A percentile compares a stretch with the other conserved stretches of the same genome.
phyloP scores from a whole-genome alignment of 30 jellyfish, hydroid and myxozoan genomes.

The Aurelia coerulea region DNA sequence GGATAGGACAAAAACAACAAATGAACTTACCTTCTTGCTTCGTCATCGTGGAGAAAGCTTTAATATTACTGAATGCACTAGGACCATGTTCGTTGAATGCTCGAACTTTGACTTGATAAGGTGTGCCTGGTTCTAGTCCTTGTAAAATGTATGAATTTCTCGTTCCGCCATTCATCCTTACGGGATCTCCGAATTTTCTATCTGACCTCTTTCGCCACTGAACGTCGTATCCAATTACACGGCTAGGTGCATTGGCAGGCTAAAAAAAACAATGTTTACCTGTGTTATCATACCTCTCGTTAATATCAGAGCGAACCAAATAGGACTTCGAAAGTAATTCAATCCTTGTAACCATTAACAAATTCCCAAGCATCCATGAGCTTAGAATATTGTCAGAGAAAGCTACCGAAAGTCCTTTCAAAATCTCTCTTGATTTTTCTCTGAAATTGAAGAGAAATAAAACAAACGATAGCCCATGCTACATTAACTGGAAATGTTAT shows the following conservation, averaged over 20 bases:
- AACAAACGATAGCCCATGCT: too few relatives aligned
- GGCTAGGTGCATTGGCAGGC: constrained; percentile 76
- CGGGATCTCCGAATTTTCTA: constrained; percentile 26
- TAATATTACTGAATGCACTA: constrained; percentile 65
- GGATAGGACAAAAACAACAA: constrained; percentile 12
- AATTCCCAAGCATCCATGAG: too few relatives aligned
- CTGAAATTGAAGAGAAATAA: too few relatives aligned
- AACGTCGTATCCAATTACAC: constrained; percentile 76
- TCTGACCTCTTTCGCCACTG: constrained; percentile 69
- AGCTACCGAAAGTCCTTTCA: too few relatives aligned
- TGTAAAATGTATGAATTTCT: constrained; percentile 36
- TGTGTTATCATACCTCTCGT: too few relatives aligned
- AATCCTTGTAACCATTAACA: too few relatives aligned
- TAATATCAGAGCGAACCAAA: too few relatives aligned
- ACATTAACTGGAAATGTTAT: too few relatives aligned
- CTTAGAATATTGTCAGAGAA: too few relatives aligned
- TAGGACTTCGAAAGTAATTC: too few relatives aligned
- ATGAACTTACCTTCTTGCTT: constrained; percentile 48
- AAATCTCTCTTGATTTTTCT: too few relatives aligned
- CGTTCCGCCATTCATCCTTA: constrained; percentile 10
- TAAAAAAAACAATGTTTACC: constrained; percentile 1
- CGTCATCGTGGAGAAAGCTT: constrained; percentile 61
- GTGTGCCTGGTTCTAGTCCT: constrained; percentile 73
- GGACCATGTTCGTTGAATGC: constrained; percentile 76
- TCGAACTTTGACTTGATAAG: constrained; percentile 71